Evolutionary conservation across 2,888 invertebrate species (phyloP), one percentile per base, ranked within the genome.

Genomic region (Aphodius sticticus): DNA sequence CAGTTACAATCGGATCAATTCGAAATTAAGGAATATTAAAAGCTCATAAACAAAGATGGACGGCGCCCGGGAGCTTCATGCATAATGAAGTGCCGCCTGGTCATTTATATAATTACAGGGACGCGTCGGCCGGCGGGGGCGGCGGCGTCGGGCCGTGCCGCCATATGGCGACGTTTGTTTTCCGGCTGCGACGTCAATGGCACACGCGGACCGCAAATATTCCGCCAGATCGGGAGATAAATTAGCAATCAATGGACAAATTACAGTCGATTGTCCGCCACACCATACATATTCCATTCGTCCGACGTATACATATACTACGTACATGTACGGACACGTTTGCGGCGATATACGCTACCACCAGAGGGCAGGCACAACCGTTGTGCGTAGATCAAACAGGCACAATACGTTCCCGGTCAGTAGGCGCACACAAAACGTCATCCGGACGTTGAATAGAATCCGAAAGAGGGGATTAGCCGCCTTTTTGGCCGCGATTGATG

Each of bases 231-330:
- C 37, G 36, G 37, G 37, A 74, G 74, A 74, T 74, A 74, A 36
- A 74, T 74, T 74, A 74, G 74, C 74, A 74, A 74, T 74, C 74
- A 74, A 74, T 74, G n/a, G 74, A 74, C 26, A 74, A 74, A 74
- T 74, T 74, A 35, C 74, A 71, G 74, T 74, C 37, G 36, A 74
- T 74, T 74, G 74, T 74, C 36, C n/a, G 35, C 36, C 37, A 36
- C 74, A 35, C 36, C 26, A 37, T 74, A 16, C 74, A 74, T 74
- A 26, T 26, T 36, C 74, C 35, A 35, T 53, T 12, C 15, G 74
- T 35, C n/a, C 15, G 74, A n/a, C 74, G n/a, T 15, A 36, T 36
- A 36, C 74, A 14, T 37, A 74, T 36, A 35, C 37, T 35, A 74
- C 26, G n/a, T 37, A n/a, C 74, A 37, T 35, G 74, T 35, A 26